A percentile compares a stretch with the other conserved stretches of the same genome.
Evolutionary conservation across 2,113 vertebrate species (phyloP).

Genomic region (Actenoides lindsayi): DNA sequence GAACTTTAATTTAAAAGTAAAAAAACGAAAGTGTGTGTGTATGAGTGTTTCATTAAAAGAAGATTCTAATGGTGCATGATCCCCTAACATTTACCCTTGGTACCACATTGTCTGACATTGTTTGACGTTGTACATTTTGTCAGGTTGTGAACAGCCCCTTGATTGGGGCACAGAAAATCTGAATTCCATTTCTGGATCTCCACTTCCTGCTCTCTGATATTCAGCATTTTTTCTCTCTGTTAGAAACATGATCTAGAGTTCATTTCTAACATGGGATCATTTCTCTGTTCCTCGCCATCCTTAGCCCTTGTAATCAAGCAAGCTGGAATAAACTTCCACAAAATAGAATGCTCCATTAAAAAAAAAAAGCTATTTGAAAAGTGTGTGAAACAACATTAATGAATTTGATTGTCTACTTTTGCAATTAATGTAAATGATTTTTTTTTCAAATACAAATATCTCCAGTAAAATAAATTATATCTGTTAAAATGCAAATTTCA

Average conservation of each 20-base stretch:
- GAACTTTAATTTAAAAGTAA: not conserved
- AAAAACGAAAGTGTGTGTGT: not conserved
- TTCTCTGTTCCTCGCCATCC: not conserved
- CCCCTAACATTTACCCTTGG: not conserved
- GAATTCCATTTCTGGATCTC: not conserved
- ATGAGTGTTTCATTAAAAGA: no score
- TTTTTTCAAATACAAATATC: not conserved
- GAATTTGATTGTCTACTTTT: not conserved
- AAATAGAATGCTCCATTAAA: not conserved
- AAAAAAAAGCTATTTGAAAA: not conserved
- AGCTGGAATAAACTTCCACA: not conserved
- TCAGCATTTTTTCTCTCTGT: not conserved
- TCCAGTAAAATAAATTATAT: not conserved
- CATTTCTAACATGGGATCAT: not conserved
- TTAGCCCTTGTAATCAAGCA: not conserved
- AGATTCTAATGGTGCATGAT: rapidly evolving
- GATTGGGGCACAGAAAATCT: not conserved
- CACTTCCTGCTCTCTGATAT: not conserved
- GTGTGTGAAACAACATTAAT: not conserved
- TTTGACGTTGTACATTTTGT: not conserved
- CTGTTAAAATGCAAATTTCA: not conserved
- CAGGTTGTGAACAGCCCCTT: not conserved
- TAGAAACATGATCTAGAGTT: no score
- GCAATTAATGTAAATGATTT: not conserved
- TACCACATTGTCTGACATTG: not conserved